Evolutionary conservation across 2,113 vertebrate species (phyloP).

Genomic region (Tachycineta bicolor): DNA sequence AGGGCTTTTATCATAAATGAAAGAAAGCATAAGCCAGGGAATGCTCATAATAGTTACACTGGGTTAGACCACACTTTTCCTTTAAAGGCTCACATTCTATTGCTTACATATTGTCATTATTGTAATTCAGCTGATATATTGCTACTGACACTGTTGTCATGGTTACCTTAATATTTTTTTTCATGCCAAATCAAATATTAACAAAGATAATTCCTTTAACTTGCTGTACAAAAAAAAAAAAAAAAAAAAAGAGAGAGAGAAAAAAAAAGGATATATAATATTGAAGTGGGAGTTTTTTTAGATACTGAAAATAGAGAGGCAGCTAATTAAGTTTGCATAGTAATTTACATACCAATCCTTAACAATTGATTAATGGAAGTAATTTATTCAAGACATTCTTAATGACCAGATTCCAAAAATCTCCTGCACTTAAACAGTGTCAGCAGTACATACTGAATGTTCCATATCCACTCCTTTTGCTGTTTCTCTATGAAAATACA

Average conservation of each 20-base stretch:
- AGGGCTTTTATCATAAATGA: neutral
- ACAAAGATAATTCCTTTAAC: neutral
- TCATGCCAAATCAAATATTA: neutral
- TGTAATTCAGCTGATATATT: neutral
- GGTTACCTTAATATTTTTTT: neutral
- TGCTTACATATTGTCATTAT: neutral
- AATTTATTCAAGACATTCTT: neutral
- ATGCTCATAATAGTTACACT: neutral
- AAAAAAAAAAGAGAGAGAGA: neutral
- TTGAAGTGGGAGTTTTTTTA: neutral
- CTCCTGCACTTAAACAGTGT: neutral
- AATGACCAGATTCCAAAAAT: neutral
- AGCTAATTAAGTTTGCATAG: neutral
- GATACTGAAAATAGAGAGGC: neutral
- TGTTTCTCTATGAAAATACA: neutral
- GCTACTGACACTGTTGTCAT: neutral
- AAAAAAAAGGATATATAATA: neutral
- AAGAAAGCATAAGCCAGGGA: neutral
- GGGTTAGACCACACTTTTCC: neutral
- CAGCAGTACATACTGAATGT: neutral
- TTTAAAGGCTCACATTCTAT: neutral
- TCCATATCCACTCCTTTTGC: neutral
- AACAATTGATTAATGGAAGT: neutral
- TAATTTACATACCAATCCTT: neutral
- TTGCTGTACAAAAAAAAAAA: neutral